These are phyloP conservation scores for Corticium candelabrum DNA, from an alignment of 37 sponge, comb jelly and placozoan genomes.

Conservation along the genomic window DNA sequence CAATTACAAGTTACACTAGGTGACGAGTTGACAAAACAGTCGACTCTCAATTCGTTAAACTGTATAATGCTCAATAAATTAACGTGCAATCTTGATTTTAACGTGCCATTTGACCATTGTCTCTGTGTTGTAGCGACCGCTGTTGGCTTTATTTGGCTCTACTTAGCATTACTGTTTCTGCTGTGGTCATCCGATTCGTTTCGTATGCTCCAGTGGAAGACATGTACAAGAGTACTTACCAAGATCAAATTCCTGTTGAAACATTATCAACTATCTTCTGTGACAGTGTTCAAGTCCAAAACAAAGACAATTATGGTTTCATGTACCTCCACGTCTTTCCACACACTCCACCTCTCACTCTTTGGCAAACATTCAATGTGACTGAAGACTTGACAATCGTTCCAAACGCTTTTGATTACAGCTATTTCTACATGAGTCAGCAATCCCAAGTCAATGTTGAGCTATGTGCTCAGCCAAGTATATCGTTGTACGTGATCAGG, in stretches of 20 bases:
- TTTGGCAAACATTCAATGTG: background rate
- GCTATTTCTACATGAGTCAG: background rate
- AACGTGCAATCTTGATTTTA: too few relatives aligned
- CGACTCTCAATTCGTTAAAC: too few relatives aligned
- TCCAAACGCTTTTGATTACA: background rate
- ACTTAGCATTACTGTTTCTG: background rate
- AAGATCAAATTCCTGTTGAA: background rate
- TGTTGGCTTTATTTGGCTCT: too few relatives aligned
- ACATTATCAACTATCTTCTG: background rate
- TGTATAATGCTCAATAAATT: too few relatives aligned
- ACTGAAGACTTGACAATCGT: background rate
- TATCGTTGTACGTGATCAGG: background rate
- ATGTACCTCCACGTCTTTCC: background rate
- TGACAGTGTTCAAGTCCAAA: background rate
- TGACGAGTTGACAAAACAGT: too few relatives aligned
- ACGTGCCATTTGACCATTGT: too few relatives aligned
- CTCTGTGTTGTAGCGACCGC: too few relatives aligned
- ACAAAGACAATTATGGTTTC: background rate
- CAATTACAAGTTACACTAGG: too few relatives aligned
- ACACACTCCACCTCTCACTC: background rate
- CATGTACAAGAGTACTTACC: background rate
- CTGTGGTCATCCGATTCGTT: background rate
- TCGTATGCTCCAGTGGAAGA: background rate
- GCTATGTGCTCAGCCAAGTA: background rate
- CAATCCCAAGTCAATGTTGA: background rate